Evolutionary conservation across 2,113 vertebrate species (phyloP).

Genomic region (Pycnonotus jocosus): DNA sequence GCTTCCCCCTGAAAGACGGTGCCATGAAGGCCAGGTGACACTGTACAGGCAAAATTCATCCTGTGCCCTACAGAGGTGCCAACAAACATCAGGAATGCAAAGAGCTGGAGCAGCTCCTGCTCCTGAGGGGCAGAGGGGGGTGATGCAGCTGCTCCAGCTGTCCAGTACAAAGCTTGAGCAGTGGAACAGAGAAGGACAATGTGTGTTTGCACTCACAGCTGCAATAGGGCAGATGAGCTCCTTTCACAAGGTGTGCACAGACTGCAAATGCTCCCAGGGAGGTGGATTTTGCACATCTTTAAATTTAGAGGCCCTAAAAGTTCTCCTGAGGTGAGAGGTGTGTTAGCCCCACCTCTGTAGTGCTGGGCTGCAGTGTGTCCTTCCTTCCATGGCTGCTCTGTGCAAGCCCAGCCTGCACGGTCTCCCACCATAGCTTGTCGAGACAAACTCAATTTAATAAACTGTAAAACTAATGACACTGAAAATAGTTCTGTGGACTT

Average conservation of each 20-base stretch:
- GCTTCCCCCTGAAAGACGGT: neutral
- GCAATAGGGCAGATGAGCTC: neutral
- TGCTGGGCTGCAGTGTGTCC: neutral
- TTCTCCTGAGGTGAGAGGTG: neutral
- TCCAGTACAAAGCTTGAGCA: neutral
- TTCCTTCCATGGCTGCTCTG: neutral
- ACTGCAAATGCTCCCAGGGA: neutral
- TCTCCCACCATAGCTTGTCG: neutral
- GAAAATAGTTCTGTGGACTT: neutral
- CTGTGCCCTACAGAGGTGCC: neutral
- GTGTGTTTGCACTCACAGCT: neutral
- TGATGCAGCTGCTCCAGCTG: neutral
- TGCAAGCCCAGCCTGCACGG: accelerated
- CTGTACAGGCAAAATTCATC: neutral
- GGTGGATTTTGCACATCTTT: neutral
- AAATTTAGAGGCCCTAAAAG: neutral
- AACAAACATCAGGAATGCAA: neutral
- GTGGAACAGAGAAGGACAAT: neutral
- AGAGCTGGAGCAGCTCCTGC: neutral
- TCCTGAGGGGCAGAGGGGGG: accelerated
- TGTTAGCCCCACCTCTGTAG: neutral
- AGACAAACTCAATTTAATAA: neutral
- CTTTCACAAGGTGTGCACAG: neutral
- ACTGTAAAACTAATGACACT: neutral
- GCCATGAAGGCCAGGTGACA: neutral